Percentiles rank a stretch among this genome's conserved stretches.
Evolutionary conservation across 2,113 vertebrate species (phyloP).

Genomic region (Symphodus melops): DNA sequence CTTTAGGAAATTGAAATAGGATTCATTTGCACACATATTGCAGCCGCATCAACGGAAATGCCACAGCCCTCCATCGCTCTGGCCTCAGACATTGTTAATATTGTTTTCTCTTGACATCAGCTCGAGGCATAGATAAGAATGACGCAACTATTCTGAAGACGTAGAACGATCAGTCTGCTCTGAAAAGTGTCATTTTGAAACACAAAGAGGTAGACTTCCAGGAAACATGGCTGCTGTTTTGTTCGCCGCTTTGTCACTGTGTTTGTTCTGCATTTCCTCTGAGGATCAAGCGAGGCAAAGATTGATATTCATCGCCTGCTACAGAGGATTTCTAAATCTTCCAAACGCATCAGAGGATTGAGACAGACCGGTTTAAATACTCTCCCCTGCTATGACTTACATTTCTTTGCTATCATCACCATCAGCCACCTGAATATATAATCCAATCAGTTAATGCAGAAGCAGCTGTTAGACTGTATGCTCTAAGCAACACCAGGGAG

Average conservation of each 20-base stretch:
- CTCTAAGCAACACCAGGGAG: conserved; percentile 4
- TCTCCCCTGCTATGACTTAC: conserved; percentile 18
- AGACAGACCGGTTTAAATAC: conserved; percentile 43
- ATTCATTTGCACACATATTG: conserved; percentile 9
- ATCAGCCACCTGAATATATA: conserved; percentile 30
- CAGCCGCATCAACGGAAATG: conserved; percentile 14
- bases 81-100: neutral
- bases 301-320: conserved; percentile 36
- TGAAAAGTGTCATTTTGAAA: conserved; percentile 31
- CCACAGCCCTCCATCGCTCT: conserved; percentile 1
- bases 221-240: conserved; percentile 11
- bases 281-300: conserved; percentile 30
- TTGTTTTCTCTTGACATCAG: conserved; percentile 14
- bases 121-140: neutral
- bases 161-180: conserved; percentile 35
- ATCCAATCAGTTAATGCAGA: conserved; percentile 40
- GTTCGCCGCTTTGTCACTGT: conserved; percentile 4
- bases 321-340: conserved; percentile 12
- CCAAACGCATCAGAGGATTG: conserved; percentile 26
- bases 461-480: conserved; percentile 21
- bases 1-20: conserved; percentile 9
- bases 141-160: conserved; percentile 44
- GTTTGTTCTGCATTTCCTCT: conserved; percentile 19
- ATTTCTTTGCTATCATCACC: conserved; percentile 24
- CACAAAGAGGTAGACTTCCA: neutral